phyloP scores from a whole-genome alignment of 2,888 invertebrate species.

The Drosophila imparisetae region DNA sequence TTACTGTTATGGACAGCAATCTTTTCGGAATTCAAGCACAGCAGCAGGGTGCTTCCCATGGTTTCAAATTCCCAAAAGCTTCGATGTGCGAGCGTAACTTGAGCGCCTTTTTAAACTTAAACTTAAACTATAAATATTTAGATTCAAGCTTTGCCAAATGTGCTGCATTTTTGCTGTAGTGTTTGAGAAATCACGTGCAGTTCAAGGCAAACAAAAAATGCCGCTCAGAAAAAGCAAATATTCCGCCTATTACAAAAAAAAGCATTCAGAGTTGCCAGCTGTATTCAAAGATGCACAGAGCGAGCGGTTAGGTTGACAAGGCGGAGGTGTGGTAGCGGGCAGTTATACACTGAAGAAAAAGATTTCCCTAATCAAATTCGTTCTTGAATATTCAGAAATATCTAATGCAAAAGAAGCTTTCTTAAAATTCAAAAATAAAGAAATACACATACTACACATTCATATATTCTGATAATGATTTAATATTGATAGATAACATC shows the following conservation, averaged over 20 bases:
- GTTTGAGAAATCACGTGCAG: conserved; percentile 19
- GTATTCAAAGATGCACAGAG: background rate
- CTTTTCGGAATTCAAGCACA: conserved; percentile 1
- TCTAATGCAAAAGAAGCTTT: too few relatives aligned
- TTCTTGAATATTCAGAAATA: background rate
- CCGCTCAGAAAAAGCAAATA: background rate
- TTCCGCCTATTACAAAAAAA: conserved; percentile 19
- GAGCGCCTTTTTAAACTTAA: conserved; percentile 26
- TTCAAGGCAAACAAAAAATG: background rate
- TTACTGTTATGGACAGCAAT: conserved; percentile 46
- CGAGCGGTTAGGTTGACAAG: background rate
- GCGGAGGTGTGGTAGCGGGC: too few relatives aligned
- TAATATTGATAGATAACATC: background rate
- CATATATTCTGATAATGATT: background rate
- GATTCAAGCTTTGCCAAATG: background rate
- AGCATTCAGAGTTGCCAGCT: conserved; percentile 8
- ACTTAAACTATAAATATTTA: conserved; percentile 2
- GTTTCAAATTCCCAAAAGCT: conserved; percentile 30
- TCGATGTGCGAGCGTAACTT: conserved; percentile 28
- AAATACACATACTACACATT: too few relatives aligned
- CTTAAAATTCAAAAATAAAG: too few relatives aligned
- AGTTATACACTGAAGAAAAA: background rate
- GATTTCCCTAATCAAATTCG: background rate
- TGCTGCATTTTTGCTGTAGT: background rate
- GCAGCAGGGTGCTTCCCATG: conserved; percentile 29